These are phyloP conservation scores for Sebastes nivosus DNA, from an alignment of 2,797 vertebrate species.

Conservation along the genomic window DNA sequence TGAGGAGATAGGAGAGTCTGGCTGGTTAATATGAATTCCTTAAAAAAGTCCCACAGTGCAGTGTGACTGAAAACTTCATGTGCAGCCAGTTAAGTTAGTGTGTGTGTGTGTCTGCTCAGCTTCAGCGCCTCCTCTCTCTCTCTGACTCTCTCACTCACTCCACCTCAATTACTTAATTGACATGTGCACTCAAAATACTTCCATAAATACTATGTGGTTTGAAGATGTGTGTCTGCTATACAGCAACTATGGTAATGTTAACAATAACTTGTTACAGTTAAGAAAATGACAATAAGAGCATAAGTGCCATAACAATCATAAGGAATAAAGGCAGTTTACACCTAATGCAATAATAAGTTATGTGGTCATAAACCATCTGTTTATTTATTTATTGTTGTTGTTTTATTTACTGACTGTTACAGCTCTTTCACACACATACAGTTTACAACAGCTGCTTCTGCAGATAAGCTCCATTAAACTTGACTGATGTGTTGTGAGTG, in stretches of 20 bases:
- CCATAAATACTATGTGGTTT: not conserved
- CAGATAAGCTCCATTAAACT: not conserved
- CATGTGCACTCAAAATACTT: not conserved
- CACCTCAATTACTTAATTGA: conserved; percentile 41
- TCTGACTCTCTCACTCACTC: conserved; percentile 7
- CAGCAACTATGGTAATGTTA: not conserved
- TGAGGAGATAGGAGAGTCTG: conserved; percentile 33
- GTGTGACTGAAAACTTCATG: conserved; percentile 51
- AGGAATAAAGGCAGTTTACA: not conserved
- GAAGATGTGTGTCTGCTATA: not conserved
- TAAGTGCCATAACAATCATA: not conserved
- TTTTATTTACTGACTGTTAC: not conserved
- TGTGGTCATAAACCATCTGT: not conserved
- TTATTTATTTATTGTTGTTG: not conserved
- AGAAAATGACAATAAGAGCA: not conserved
- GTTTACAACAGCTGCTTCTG: not conserved
- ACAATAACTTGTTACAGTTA: not conserved
- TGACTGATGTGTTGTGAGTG: not conserved
- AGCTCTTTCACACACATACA: too few relatives aligned
- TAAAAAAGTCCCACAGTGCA: conserved; percentile 15
- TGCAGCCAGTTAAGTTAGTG: conserved; percentile 25
- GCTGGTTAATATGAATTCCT: conserved; percentile 18
- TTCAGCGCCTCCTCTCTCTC: conserved; percentile 13
- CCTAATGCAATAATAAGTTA: not conserved
- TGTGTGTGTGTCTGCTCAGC: not conserved